These are phyloP conservation scores for Portevinia maculata DNA, from an alignment of 2,888 invertebrate species.

Conservation along the genomic window DNA sequence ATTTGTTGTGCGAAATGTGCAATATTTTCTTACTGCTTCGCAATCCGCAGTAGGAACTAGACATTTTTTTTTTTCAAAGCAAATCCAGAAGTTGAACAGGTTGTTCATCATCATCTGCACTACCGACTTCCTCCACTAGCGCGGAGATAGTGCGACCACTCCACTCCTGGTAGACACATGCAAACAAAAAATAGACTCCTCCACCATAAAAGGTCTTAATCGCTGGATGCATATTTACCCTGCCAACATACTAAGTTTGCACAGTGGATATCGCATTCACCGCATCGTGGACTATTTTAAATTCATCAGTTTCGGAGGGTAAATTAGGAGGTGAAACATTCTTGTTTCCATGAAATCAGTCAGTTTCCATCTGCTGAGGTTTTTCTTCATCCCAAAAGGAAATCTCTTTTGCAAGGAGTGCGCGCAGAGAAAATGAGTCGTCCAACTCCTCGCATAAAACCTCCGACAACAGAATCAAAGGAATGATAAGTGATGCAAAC, in stretches of 20 bases:
- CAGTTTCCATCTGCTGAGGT: conserved; percentile 62
- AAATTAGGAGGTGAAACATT: conserved; percentile 50
- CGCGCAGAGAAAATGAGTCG: conserved; percentile 32
- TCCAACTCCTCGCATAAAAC: conserved; percentile 10
- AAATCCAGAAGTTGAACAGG: conserved; percentile 57
- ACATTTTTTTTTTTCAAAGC: conserved; percentile 20
- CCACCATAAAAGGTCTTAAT: conserved; percentile 61
- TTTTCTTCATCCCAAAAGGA: conserved; percentile 54
- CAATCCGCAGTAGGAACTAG: conserved; percentile 37
- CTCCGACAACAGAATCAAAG: conserved; percentile 65
- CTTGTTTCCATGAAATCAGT: conserved; percentile 70
- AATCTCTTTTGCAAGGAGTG: conserved; percentile 36
- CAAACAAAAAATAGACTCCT: conserved; percentile 24
- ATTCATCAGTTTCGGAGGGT: conserved; percentile 59
- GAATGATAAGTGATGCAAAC: conserved; percentile 75
- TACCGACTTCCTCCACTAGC: neutral
- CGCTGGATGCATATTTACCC: conserved; percentile 65
- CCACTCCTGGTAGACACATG: neutral
- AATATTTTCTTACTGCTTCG: conserved; percentile 34
- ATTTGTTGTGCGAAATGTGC: conserved; percentile 69
- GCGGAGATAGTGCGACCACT: conserved; percentile 20
- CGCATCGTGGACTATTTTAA: conserved; percentile 68
- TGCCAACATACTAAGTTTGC: conserved; percentile 22
- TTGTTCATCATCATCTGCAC: conserved; percentile 51
- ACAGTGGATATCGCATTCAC: conserved; percentile 47